Evolutionary conservation across 2,113 vertebrate species (phyloP).

Genomic region (Panthera uncia): DNA sequence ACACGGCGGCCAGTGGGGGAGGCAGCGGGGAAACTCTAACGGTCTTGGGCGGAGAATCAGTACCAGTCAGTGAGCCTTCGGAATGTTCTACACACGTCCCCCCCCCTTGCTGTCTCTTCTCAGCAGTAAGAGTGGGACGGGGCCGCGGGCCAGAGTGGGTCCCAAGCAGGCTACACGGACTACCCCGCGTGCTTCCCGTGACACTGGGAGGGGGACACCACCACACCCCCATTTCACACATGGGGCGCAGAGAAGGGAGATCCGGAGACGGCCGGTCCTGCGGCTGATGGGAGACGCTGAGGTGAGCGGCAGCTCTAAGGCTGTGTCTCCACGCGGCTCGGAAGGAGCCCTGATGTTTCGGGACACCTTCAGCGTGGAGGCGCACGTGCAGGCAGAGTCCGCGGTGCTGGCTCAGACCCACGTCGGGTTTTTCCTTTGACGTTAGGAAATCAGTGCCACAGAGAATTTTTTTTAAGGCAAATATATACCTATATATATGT

Average conservation of each 20-base stretch:
- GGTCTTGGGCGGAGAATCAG: neutral
- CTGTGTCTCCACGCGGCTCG: too few species aligned
- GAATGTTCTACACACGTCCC: rapidly evolving
- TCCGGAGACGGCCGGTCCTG: neutral
- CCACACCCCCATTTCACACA: rapidly evolving
- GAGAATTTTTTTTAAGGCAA: neutral
- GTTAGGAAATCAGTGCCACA: neutral
- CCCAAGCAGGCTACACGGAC: neutral
- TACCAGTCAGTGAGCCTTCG: rapidly evolving
- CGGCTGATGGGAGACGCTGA: neutral
- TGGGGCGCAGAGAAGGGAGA: neutral
- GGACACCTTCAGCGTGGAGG: neutral
- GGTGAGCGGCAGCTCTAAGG: neutral
- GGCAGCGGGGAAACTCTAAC: neutral
- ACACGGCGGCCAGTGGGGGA: neutral
- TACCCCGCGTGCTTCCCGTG: neutral
- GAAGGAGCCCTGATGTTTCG: neutral
- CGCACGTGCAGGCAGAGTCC: neutral
- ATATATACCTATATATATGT: neutral
- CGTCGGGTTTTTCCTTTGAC: neutral
- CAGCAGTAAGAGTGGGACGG: neutral
- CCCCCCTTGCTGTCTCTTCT: neutral
- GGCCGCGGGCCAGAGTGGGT: neutral
- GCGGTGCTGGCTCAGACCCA: neutral
- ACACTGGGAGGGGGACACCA: neutral